phyloP scores from a whole-genome alignment of 2,113 vertebrate species.

The Dinomys branickii region DNA sequence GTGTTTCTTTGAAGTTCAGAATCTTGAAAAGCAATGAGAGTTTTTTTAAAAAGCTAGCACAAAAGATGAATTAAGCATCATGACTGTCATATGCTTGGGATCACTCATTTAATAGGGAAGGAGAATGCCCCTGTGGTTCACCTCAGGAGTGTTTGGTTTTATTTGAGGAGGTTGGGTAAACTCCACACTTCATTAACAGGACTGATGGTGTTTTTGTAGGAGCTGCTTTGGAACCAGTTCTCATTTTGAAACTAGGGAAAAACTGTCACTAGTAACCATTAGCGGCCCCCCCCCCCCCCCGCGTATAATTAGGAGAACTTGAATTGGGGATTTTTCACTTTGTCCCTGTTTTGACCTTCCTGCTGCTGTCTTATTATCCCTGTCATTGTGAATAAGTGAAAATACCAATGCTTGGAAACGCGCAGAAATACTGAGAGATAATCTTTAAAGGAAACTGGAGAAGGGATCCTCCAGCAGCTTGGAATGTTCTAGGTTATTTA shows the following conservation, averaged over 20 bases:
- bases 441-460: background rate
- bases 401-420: background rate
- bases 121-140: background rate
- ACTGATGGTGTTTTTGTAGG: background rate
- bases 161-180: background rate
- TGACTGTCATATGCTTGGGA: background rate
- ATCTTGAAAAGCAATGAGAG: background rate
- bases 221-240: background rate
- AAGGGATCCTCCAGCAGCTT: background rate
- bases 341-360: rapidly evolving
- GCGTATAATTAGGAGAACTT: background rate
- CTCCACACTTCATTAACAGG: background rate
- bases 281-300: rapidly evolving
- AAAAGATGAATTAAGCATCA: background rate
- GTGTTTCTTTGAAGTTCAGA: background rate
- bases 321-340: background rate
- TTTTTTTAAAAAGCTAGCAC: background rate
- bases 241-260: background rate
- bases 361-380: background rate
- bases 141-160: background rate
- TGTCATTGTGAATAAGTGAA: background rate
- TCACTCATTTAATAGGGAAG: background rate
- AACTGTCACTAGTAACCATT: background rate
- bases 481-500: background rate
- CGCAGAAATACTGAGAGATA: background rate